Conservation (phyloP, 2,888 invertebrate species). For the Theretra japonica region DNA sequence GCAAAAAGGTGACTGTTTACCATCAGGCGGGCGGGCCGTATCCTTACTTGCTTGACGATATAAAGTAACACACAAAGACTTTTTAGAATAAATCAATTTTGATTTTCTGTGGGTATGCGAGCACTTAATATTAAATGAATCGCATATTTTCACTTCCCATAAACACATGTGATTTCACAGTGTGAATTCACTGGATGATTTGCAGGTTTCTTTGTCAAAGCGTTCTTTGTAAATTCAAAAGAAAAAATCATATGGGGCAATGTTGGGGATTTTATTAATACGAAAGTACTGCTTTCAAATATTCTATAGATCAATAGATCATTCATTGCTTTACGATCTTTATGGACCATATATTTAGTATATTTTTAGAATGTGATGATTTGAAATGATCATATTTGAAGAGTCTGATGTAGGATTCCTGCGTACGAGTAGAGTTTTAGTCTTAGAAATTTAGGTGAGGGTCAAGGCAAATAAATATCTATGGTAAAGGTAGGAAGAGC, state of each 20-base stretch:
- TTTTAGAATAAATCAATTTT: no score
- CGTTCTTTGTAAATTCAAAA: conserved; percentile 41
- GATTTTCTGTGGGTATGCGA: neutral
- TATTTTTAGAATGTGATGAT: neutral
- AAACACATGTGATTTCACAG: conserved; percentile 31
- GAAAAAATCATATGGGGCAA: conserved; percentile 33
- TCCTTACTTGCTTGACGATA: neutral
- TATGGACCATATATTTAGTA: neutral
- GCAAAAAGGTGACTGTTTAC: no score
- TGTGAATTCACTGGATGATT: conserved; percentile 47
- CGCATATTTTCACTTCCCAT: conserved; percentile 34
- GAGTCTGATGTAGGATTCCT: neutral
- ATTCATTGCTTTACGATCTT: conserved; percentile 7
- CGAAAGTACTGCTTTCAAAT: conserved; percentile 13
- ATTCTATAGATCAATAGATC: conserved; percentile 21
- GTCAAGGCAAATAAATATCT: no score
- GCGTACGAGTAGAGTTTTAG: no score
- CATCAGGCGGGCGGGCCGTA: no score
- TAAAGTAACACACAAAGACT: neutral
- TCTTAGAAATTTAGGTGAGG: no score
- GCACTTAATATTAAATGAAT: conserved; percentile 28
- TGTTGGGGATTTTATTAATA: conserved; percentile 18
- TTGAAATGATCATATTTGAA: neutral
- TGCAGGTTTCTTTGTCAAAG: conserved; percentile 44
- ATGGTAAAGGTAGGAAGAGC: no score